Conservation (phyloP, 2,888 invertebrate species). For the Agrotis ipsilon region DNA sequence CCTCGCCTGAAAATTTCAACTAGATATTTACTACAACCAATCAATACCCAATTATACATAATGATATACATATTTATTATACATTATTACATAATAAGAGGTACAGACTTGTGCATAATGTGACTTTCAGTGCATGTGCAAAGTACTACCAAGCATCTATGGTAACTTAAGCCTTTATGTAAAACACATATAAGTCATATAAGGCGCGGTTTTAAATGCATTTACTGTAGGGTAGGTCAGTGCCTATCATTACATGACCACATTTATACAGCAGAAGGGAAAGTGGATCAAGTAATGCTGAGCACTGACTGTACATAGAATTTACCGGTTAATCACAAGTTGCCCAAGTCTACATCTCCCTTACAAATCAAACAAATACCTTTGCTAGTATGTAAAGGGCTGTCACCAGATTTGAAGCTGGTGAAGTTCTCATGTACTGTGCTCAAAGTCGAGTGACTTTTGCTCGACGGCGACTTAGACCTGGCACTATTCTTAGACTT, state of each 20-base stretch:
- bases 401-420: slow-evolving; percentile 82
- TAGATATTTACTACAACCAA: slow-evolving; percentile 65
- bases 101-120: slow-evolving; percentile 27
- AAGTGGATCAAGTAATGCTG: too few relatives aligned
- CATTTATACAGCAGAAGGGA: too few relatives aligned
- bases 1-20: slow-evolving; percentile 87
- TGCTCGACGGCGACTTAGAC: slow-evolving; percentile 83
- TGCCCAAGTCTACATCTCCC: slow-evolving; percentile 8
- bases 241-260: too few relatives aligned
- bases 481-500: slow-evolving; percentile 67
- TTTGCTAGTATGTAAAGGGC: slow-evolving; percentile 76
- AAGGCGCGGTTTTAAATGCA: neutral
- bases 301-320: too few relatives aligned
- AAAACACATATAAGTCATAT: neutral
- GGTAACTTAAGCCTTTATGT: neutral
- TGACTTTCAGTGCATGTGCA: neutral
- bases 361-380: slow-evolving; percentile 67
- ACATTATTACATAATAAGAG: neutral
- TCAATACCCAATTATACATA: slow-evolving; percentile 36
- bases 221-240: too few relatives aligned
- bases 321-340: neutral
- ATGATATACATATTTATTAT: slow-evolving; percentile 14
- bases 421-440: slow-evolving; percentile 83
- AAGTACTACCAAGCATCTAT: neutral
- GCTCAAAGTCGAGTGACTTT: slow-evolving; percentile 82